Conservation (phyloP, 2,888 invertebrate species). For the Mesorhabditis sp. region DNA sequence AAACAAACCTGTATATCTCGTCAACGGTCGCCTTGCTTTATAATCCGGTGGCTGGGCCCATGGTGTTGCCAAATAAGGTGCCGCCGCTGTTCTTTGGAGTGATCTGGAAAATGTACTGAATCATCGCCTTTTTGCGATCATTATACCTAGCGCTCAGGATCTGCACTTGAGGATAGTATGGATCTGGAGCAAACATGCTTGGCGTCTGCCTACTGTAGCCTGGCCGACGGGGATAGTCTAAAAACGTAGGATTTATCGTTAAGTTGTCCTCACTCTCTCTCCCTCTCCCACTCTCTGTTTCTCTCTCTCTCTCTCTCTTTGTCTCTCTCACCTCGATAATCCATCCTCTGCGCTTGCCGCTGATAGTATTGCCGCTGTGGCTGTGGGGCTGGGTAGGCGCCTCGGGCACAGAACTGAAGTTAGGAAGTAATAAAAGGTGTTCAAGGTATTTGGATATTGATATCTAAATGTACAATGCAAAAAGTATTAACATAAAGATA, state of each 20-base stretch:
- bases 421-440: too few relatives aligned
- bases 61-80: background rate
- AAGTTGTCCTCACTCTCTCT: background rate
- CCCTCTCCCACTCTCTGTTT: too few relatives aligned
- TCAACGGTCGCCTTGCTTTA: background rate
- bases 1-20: constrained; percentile 6
- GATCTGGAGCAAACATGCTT: background rate
- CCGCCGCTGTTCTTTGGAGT: background rate
- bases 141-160: background rate
- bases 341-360: background rate
- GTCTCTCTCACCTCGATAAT: background rate
- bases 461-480: too few relatives aligned
- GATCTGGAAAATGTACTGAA: background rate
- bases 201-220: background rate
- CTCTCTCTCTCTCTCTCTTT: too few relatives aligned
- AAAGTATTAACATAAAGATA: too few relatives aligned
- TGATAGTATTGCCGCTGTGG: background rate
- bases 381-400: background rate
- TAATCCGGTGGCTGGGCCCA: background rate
- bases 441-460: too few relatives aligned
- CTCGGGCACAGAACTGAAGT: constrained; percentile 5
- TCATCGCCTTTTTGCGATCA: background rate
- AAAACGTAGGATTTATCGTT: background rate
- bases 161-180: background rate
- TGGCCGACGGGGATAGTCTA: background rate